These are phyloP conservation scores for Nebria brevicollis DNA, from an alignment of 2,888 invertebrate genomes.

Conservation along the genomic window DNA sequence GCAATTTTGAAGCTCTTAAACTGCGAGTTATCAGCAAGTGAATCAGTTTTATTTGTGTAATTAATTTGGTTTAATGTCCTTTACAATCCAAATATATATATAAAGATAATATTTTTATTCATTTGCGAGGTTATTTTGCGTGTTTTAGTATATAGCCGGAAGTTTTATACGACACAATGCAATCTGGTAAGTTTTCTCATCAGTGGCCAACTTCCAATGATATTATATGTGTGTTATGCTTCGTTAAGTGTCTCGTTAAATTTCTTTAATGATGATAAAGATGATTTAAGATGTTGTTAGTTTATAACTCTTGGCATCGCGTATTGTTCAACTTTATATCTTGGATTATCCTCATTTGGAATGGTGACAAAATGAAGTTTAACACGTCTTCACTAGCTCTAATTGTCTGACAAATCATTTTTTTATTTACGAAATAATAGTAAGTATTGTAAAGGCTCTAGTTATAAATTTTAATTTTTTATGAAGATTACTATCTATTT, in stretches of 20 bases:
- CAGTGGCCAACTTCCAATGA: slow-evolving; percentile 9
- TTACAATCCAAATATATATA: slow-evolving; percentile 12
- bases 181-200: slow-evolving; percentile 20
- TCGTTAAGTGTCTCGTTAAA: slow-evolving; percentile 31
- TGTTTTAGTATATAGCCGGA: slow-evolving; percentile 6
- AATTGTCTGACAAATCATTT: neutral
- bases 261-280: slow-evolving; percentile 31
- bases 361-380: slow-evolving; percentile 15
- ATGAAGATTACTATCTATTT: no score
- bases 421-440: neutral
- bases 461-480: no score
- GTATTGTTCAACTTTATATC: slow-evolving; percentile 15
- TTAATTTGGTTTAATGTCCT: slow-evolving; percentile 31
- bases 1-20: slow-evolving; percentile 32
- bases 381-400: neutral
- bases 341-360: slow-evolving; percentile 16
- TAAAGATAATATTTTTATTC: slow-evolving; percentile 35
- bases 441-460: no score
- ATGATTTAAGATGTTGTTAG: slow-evolving; percentile 32
- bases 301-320: slow-evolving; percentile 15
- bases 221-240: slow-evolving; percentile 19
- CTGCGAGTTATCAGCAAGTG: slow-evolving; percentile 24
- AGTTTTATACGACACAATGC: slow-evolving; percentile 9
- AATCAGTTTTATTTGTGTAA: slow-evolving; percentile 24
- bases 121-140: slow-evolving; percentile 7